phyloP scores from a whole-genome alignment of 2,113 vertebrate species.

The Hoplias malabaricus region DNA sequence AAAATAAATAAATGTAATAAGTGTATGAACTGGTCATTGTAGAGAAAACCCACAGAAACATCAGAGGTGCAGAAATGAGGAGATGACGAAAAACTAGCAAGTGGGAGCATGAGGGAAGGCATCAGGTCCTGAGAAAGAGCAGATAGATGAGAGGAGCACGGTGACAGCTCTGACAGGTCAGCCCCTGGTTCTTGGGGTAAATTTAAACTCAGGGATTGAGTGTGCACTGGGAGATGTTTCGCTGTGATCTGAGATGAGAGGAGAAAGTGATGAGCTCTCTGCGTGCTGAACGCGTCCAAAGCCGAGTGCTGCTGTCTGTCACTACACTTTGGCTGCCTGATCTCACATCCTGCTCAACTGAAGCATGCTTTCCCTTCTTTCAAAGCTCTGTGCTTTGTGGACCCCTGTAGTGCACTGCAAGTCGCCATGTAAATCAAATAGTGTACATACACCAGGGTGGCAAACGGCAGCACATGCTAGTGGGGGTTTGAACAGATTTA shows the following conservation, averaged over 20 bases:
- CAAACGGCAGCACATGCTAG: conserved; percentile 53
- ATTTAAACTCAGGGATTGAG: conserved; percentile 36
- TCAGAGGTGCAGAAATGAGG: background rate
- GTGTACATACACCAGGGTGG: conserved; percentile 32
- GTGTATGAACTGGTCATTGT: background rate
- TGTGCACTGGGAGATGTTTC: conserved; percentile 25
- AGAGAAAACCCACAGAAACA: background rate
- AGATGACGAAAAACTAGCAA: background rate
- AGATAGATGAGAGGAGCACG: background rate
- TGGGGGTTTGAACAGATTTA: conserved; percentile 56
- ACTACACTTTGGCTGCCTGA: conserved; percentile 7
- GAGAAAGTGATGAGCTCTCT: conserved; percentile 46
- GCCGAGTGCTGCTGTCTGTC: conserved; percentile 36
- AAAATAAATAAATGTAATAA: background rate
- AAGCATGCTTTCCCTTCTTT: conserved; percentile 17
- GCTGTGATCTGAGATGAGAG: conserved; percentile 8
- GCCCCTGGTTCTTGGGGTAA: conserved; percentile 32
- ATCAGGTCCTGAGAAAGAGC: conserved; percentile 1
- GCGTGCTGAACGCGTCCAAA: conserved; percentile 28
- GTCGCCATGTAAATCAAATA: conserved; percentile 49
- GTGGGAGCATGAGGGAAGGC: background rate
- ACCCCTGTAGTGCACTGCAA: conserved; percentile 19
- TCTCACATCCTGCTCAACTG: conserved; percentile 22
- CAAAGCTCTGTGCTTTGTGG: conserved; percentile 4
- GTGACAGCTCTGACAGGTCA: conserved; percentile 43